These are phyloP conservation scores for Choloepus hoffmanni DNA, from an alignment of 2,113 vertebrate species.

Conservation along the genomic window DNA sequence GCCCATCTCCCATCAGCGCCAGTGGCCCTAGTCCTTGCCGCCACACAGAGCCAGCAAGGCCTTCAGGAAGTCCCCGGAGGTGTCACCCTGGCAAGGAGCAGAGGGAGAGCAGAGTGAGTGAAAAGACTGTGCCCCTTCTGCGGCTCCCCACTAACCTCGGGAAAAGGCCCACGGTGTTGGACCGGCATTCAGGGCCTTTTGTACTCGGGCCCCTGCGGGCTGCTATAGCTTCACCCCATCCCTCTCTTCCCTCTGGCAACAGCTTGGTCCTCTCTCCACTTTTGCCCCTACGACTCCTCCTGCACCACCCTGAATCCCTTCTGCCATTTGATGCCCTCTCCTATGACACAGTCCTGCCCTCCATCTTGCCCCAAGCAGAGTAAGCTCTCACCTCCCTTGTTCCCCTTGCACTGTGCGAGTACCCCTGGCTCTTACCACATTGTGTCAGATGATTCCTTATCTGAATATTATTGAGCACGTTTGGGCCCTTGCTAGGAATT, in stretches of 20 bases:
- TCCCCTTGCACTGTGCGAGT: neutral
- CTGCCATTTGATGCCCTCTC: neutral
- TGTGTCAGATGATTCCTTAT: neutral
- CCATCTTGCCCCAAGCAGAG: neutral
- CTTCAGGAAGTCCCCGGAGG: slow-evolving; percentile 96
- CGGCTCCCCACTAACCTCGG: neutral
- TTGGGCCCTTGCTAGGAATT: neutral
- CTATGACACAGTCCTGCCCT: neutral
- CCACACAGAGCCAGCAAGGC: slow-evolving; percentile 94
- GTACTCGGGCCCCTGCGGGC: neutral
- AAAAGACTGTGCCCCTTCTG: neutral
- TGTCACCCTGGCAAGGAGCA: slow-evolving; percentile 91
- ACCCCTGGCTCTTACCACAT: neutral
- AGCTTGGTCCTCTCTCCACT: neutral
- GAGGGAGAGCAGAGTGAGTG: neutral
- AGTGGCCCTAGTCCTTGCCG: slow-evolving; percentile 92
- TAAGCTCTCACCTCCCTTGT: neutral
- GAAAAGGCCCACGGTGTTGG: neutral
- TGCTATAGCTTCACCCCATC: neutral
- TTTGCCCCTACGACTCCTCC: neutral
- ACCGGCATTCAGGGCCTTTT: neutral
- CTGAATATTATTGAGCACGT: neutral
- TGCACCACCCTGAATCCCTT: neutral
- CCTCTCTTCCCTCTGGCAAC: neutral
- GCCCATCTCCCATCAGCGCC: slow-evolving; percentile 61